phyloP scores from a whole-genome alignment of 2,113 vertebrate genomes.

The Chaetops frenatus region DNA sequence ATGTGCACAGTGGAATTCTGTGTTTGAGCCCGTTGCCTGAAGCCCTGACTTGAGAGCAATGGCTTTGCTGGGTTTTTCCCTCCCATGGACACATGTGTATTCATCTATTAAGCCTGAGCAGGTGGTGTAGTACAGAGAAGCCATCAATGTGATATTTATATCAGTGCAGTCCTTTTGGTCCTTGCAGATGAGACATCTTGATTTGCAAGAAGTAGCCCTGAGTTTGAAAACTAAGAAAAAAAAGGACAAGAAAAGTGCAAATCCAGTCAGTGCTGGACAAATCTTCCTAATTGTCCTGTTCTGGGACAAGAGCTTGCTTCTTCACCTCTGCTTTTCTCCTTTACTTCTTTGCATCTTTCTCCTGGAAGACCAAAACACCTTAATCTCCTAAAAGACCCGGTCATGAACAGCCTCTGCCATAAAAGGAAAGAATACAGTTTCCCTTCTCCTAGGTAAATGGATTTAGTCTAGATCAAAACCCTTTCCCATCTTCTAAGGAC shows the following conservation, averaged over 20 bases:
- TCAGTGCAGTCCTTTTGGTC: not conserved
- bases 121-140: not conserved
- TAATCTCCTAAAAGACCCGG: not conserved
- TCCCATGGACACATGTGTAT: accelerated
- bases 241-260: not conserved
- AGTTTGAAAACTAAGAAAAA: not conserved
- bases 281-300: not conserved
- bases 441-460: not conserved
- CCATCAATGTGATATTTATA: not conserved
- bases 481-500: not conserved
- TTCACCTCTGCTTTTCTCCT: not conserved
- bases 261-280: not conserved
- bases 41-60: not conserved
- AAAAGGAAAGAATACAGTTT: not conserved
- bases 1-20: not conserved
- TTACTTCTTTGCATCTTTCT: not conserved
- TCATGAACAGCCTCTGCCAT: not conserved
- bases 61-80: not conserved
- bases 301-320: not conserved
- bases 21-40: not conserved
- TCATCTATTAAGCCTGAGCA: not conserved
- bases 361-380: not conserved
- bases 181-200: not conserved
- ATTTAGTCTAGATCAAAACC: not conserved
- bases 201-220: not conserved